Base-by-base conservation (phyloP, 2,113 vertebrate species). In the Phoxinus phoxinus region DNA sequence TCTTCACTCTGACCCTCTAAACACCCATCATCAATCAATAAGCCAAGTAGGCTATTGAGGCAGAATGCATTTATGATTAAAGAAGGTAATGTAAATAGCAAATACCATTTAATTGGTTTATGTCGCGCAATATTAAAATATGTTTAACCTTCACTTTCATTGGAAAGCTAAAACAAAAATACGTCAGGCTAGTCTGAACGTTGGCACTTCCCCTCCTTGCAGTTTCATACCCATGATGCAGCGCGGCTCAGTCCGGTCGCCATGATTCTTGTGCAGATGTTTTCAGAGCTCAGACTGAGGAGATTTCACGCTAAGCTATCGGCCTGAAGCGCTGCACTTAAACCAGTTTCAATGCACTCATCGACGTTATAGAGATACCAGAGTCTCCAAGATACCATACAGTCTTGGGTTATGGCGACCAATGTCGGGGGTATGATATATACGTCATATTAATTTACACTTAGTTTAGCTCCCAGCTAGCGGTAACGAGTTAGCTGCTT, bases 361-460 rank as follows among this genome's bases (percentile, higher is more conserved):
- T 7, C 17, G 15, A 25, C 65, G 81, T 51, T 87, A 67, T 92
- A 90, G 67, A 90, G 27, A 72, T 23, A 85, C 56, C 72, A 72
- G 69, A 79, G 61, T 21, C 35, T 48, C 84, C 90, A 86, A 90
- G 90, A 88, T 88, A 84, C 88, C 88, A 87, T 85, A 82, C 80
- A 48, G 51, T 85, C 82, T 88, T 86, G 87, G 87, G 92, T 59
- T 77, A 95, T 95, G 95, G 93, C 94, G 84, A 84, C 89, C 72
- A 92, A 91, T 89, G 87, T 89, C 13, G 88, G 90, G 89, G 94
- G 95, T 95, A 89, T 90, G 93, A 90, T 71, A 3, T 44, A 27
- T 69, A 35, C 46, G 25, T 19, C 23, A 10, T 59, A 71, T 83
- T 59, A 17, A 46, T 30, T 74, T 27, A 32, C 25, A 25, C 4